A percentile compares a stretch with the other conserved stretches of the same genome.
Evolutionary conservation across 2,888 invertebrate species (phyloP).

Genomic region (Neocrepidodera transversa): DNA sequence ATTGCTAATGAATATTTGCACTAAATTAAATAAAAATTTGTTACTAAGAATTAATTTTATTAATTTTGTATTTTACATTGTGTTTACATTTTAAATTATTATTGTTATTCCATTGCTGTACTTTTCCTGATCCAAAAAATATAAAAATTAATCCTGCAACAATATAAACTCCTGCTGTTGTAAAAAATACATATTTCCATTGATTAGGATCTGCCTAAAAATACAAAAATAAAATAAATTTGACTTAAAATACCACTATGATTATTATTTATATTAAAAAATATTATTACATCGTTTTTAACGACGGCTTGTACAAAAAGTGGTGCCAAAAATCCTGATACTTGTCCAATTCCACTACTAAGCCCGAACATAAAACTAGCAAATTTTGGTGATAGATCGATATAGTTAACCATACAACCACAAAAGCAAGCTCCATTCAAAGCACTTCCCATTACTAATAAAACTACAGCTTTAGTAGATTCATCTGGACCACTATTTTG

Average conservation of each 20-base stretch:
- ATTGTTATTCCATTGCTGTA: conserved; percentile 18
- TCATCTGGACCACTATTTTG: conserved; percentile 59
- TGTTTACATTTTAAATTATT: too few species aligned
- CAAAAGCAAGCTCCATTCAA: conserved; percentile 77
- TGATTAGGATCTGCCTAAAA: conserved; percentile 4
- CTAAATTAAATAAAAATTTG: too few species aligned
- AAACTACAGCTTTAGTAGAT: conserved; percentile 67
- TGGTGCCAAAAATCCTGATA: conserved; percentile 83
- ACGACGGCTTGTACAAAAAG: conserved; percentile 75
- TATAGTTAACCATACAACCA: conserved; percentile 80
- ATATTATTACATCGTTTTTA: conserved; percentile 67
- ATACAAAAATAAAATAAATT: too few species aligned
- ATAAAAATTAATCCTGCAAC: conserved; percentile 12
- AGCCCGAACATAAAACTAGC: conserved; percentile 86
- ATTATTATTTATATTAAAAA: too few species aligned
- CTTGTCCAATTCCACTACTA: conserved; percentile 78
- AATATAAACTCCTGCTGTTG: conserved; percentile 13
- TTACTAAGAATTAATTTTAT: too few species aligned
- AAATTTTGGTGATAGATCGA: conserved; percentile 84
- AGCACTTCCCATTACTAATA: conserved; percentile 76
- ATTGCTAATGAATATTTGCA: too few species aligned
- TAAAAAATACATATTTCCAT: conserved; percentile 15
- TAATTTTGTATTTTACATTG: too few species aligned
- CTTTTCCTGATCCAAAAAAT: conserved; percentile 19
- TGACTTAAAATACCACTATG: too few species aligned